Conservation (phyloP, 2,797 vertebrate species). For the Catamblyrhynchus diadema region DNA sequence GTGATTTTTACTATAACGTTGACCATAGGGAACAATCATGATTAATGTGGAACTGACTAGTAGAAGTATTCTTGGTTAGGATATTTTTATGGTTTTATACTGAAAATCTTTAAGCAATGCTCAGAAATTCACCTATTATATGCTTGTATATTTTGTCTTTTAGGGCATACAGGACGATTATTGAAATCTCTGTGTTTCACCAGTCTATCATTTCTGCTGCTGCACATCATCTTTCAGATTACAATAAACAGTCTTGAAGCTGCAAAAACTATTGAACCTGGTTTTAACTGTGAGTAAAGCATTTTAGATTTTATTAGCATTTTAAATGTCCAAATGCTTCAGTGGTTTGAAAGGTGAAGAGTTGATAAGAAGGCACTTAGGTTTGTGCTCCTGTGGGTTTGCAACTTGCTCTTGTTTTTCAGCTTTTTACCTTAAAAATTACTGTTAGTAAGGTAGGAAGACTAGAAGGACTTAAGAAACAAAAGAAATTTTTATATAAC, state of each 20-base stretch:
- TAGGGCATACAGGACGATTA: slow-evolving; percentile 94
- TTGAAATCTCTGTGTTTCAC: slow-evolving; percentile 94
- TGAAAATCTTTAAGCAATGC: background rate
- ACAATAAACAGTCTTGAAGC: slow-evolving; percentile 92
- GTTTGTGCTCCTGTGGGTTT: background rate
- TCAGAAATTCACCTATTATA: background rate
- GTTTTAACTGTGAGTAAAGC: slow-evolving; percentile 92
- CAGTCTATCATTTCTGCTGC: slow-evolving; percentile 92
- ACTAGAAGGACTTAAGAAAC: background rate
- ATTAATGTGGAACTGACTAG: background rate
- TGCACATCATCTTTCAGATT: slow-evolving; percentile 98
- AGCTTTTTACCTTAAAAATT: background rate
- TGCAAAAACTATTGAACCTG: slow-evolving; percentile 75
- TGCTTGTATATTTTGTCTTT: slow-evolving; percentile 34
- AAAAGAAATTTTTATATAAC: background rate
- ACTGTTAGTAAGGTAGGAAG: background rate
- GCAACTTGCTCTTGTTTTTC: background rate
- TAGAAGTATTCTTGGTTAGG: background rate
- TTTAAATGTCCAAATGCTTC: background rate
- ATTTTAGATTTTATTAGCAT: background rate
- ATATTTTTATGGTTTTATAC: background rate
- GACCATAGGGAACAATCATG: background rate
- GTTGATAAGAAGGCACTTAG: background rate
- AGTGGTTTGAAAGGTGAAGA: background rate
- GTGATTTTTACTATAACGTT: background rate